phyloP scores from a whole-genome alignment of 64 coral and sea anemone genomes.

The Pocillopora damicornis region DNA sequence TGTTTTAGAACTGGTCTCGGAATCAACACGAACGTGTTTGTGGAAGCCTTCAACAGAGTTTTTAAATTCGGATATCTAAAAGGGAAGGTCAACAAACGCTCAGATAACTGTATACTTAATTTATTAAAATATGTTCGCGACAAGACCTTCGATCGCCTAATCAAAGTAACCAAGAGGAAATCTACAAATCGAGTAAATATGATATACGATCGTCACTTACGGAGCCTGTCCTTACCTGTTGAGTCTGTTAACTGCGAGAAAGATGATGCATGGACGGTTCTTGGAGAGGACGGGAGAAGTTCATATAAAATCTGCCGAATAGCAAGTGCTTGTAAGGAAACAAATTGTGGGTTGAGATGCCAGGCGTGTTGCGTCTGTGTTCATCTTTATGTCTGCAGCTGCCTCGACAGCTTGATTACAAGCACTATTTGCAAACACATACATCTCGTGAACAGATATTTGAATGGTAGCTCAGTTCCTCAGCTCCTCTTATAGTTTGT shows the following conservation, averaged over 20 bases:
- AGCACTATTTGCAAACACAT: constrained; percentile 42
- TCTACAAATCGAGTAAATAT: neutral
- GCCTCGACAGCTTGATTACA: constrained; percentile 38
- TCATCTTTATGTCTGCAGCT: constrained; percentile 27
- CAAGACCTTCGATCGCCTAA: constrained; percentile 25
- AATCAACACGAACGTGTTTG: too few species aligned
- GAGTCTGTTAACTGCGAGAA: neutral
- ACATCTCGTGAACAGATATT: neutral
- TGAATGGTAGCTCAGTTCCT: neutral
- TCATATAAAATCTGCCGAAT: too few species aligned
- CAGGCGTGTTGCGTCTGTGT: constrained; percentile 12
- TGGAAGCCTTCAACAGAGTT: too few species aligned
- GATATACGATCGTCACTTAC: constrained; percentile 20
- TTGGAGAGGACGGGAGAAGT: constrained; percentile 4
- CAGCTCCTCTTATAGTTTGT: too few species aligned
- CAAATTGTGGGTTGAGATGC: constrained; percentile 14
- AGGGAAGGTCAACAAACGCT: too few species aligned
- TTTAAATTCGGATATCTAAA: too few species aligned
- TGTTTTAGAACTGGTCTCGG: too few species aligned
- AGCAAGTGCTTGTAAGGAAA: too few species aligned
- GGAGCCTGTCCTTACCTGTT: constrained; percentile 1
- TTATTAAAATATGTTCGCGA: constrained; percentile 13
- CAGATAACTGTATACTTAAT: too few species aligned
- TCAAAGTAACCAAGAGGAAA: constrained; percentile 61
- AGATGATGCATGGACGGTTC: neutral